Percentiles rank a stretch among this genome's conserved stretches.
Evolutionary conservation across 2,797 vertebrate species (phyloP).

Genomic region (Chaetodon trifasciatus): DNA sequence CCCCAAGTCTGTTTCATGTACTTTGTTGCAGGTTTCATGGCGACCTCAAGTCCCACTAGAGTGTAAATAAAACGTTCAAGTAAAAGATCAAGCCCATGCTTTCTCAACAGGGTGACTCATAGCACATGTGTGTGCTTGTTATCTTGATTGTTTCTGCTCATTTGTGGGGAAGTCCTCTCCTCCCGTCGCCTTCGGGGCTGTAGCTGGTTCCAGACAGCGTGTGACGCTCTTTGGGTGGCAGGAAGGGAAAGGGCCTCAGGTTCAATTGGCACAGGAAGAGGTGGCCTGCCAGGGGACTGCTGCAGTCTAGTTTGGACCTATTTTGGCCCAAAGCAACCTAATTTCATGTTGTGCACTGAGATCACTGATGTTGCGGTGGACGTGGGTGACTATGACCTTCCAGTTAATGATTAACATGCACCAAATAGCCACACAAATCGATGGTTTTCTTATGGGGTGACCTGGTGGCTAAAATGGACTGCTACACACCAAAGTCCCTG

Average conservation of each 20-base stretch:
- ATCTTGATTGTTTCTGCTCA: constrained; percentile 53
- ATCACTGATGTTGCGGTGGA: constrained; percentile 44
- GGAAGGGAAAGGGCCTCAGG: constrained; percentile 61
- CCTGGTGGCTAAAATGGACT: not conserved
- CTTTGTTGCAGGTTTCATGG: constrained; percentile 30
- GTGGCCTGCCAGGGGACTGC: constrained; percentile 17
- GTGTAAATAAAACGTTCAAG: constrained; percentile 57
- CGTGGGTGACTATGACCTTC: constrained; percentile 44
- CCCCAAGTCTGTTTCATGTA: constrained; percentile 43
- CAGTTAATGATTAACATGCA: constrained; percentile 52
- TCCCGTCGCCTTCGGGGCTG: constrained; percentile 35
- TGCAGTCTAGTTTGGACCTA: constrained; percentile 17
- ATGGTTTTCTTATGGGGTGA: constrained; percentile 1
- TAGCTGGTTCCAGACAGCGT: constrained; percentile 20
- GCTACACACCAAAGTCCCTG: not conserved
- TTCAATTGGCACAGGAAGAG: constrained; percentile 63
- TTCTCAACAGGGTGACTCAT: constrained; percentile 46
- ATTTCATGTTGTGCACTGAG: constrained; percentile 52
- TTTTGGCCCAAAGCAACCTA: constrained; percentile 36
- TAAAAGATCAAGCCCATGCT: constrained; percentile 45
- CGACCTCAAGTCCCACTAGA: constrained; percentile 46
- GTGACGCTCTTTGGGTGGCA: constrained; percentile 69
- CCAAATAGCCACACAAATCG: not conserved
- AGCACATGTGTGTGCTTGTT: constrained; percentile 57
- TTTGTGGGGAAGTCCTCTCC: constrained; percentile 54